Conservation (phyloP, 2,797 vertebrate species). For the Mus spretus region DNA sequence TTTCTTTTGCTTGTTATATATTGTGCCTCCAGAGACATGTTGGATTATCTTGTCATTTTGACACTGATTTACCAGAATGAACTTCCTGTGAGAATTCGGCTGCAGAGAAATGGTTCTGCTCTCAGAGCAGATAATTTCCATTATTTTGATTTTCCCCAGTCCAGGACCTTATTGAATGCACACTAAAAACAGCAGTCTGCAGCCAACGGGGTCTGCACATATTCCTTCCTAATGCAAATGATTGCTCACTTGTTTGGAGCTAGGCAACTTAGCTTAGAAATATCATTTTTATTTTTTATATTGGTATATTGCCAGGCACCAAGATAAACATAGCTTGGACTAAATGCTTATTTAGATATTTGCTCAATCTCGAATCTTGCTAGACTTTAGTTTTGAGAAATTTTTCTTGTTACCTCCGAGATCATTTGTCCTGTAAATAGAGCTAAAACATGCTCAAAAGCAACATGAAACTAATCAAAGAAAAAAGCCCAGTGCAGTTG, state of each 20-base stretch:
- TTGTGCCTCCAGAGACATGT: slow-evolving; percentile 79
- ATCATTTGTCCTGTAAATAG: slow-evolving; percentile 58
- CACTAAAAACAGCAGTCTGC: background rate
- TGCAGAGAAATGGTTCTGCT: slow-evolving; percentile 61
- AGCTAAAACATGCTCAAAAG: slow-evolving; percentile 34
- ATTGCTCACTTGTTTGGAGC: background rate
- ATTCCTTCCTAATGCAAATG: slow-evolving; percentile 57
- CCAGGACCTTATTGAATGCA: background rate
- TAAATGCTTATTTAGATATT: slow-evolving; percentile 58
- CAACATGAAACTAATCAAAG: slow-evolving; percentile 32
- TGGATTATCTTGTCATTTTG: slow-evolving; percentile 87
- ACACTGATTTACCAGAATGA: slow-evolving; percentile 88
- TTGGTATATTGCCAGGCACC: background rate
- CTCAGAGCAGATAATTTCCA: slow-evolving; percentile 74
- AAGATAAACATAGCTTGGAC: background rate
- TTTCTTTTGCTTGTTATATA: slow-evolving; percentile 78
- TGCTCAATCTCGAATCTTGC: slow-evolving; percentile 36
- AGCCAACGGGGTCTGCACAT: background rate
- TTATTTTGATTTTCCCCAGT: slow-evolving; percentile 74
- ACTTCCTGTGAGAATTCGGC: slow-evolving; percentile 78
- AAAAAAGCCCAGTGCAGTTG: background rate
- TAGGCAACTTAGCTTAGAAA: slow-evolving; percentile 40
- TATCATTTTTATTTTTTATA: slow-evolving; percentile 11
- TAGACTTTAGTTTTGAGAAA: slow-evolving; percentile 41
- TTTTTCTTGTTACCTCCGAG: slow-evolving; percentile 40